Evolutionary conservation across 2,888 invertebrate species (phyloP), one percentile per base, ranked within the genome.

Genomic region (Cancer borealis): DNA sequence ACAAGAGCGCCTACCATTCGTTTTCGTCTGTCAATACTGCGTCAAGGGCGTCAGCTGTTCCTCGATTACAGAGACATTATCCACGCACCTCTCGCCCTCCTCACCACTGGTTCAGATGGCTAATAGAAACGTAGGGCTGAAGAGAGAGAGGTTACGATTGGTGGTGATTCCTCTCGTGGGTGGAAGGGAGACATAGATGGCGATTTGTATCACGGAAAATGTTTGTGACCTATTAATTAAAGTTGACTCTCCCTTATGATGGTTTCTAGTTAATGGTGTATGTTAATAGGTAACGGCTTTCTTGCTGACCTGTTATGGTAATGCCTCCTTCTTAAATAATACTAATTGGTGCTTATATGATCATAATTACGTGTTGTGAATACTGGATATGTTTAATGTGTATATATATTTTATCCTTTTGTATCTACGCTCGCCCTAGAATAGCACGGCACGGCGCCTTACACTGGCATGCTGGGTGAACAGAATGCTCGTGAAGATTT

Each of bases 31-130:
- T 91, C 91, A 88, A 91, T 91, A 88, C 60, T 91, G 45, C 91
- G 91, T 93, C 93, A 91, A n/a, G 46, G n/a, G 46, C 91, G 91
- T 93, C 91, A 91, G 49, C 87, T 91, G 91, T 91, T 91, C 88
- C 45, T 91, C 91, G 91, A 93, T 93, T 91, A 93, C 88, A 87
- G 91, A 91, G 91, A 93, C 91, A 93, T 93, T 91, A 93, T 93
- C 39, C 49, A 26, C 60, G 12, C 88, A 26, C 14, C 60, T 54
- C 21, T n/a, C 54, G 60, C 12, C 39, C 46, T 39, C 47, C n/a
- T 30, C 88, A 17, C 12, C 54, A 39, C 66, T 21, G 17, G 6
- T 39, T 21, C 60, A 26, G 88, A 10, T 17, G 5, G 79, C 46
- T n/a, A 92, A 46, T 73, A 79, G 92, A 92, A 92, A 47, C 21